Evolutionary conservation across 2,797 vertebrate genomes (phyloP).

Genomic region (Pipistrellus pygmaeus): DNA sequence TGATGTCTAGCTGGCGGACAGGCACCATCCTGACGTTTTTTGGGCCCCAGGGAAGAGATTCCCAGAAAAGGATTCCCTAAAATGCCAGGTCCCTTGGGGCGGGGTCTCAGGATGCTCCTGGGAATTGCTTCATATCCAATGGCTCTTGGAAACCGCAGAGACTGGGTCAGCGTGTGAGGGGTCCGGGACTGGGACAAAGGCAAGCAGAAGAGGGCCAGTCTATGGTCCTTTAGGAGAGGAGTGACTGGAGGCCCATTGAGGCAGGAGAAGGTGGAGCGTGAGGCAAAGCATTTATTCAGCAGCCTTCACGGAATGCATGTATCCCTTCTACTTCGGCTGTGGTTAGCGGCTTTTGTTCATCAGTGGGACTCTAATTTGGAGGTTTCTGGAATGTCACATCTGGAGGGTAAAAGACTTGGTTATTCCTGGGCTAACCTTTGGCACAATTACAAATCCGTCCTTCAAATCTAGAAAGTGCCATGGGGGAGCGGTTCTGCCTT

Average conservation of each 20-base stretch:
- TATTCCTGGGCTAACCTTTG: conserved; percentile 5
- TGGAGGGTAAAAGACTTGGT: conserved; percentile 7
- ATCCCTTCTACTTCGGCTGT: not conserved
- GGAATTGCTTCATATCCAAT: not conserved
- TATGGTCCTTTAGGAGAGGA: not conserved
- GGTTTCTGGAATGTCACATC: conserved; percentile 30
- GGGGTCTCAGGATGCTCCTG: not conserved
- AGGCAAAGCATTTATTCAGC: not conserved
- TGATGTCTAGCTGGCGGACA: not conserved
- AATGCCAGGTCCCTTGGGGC: not conserved
- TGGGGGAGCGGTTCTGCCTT: not conserved
- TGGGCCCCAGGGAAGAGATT: not conserved
- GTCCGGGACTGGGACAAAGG: conserved; percentile 69
- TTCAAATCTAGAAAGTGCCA: not conserved
- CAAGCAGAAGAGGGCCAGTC: not conserved
- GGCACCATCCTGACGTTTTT: not conserved
- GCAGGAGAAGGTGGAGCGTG: not conserved
- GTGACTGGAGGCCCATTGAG: not conserved
- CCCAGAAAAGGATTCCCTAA: conserved; percentile 38
- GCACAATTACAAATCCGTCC: not conserved
- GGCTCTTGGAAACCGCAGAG: not conserved
- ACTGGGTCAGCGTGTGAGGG: not conserved
- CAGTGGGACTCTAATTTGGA: not conserved
- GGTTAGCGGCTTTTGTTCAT: not conserved
- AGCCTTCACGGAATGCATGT: not conserved